Conservation (phyloP, 2,113 vertebrate species). For the Macquaria ambigua region DNA sequence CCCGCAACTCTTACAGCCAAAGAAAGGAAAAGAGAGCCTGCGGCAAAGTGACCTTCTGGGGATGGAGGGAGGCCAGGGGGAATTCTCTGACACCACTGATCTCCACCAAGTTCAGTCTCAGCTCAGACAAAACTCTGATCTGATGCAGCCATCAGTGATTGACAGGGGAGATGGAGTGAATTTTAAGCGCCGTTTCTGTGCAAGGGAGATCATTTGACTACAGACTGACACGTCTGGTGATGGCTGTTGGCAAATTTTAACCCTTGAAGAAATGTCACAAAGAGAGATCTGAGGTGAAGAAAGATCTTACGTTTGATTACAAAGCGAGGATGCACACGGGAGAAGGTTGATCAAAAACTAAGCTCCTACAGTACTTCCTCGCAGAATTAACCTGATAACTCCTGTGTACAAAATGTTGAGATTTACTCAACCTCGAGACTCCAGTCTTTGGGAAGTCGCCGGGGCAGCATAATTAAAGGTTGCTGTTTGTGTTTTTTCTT, state of each 20-base stretch:
- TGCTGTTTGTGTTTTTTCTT: conserved; percentile 59
- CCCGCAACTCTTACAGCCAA: conserved; percentile 65
- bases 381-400: conserved; percentile 44
- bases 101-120: conserved; percentile 68
- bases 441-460: conserved; percentile 17
- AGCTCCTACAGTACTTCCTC: conserved; percentile 4
- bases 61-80: conserved; percentile 72
- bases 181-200: conserved; percentile 62
- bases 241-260: conserved; percentile 68
- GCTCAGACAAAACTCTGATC: conserved; percentile 78
- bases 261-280: conserved; percentile 58
- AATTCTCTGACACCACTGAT: conserved; percentile 81
- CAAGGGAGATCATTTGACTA: conserved; percentile 63
- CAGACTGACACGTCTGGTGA: conserved; percentile 63
- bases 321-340: conserved; percentile 36
- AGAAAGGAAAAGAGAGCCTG: conserved; percentile 75
- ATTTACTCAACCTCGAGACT: conserved; percentile 30
- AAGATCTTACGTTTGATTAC: conserved; percentile 64
- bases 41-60: conserved; percentile 85
- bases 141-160: conserved; percentile 75
- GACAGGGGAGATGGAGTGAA: conserved; percentile 69
- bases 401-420: conserved; percentile 33
- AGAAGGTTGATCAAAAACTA: conserved; percentile 48
- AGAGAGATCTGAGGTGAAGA: conserved; percentile 60
- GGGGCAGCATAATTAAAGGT: conserved; percentile 69